Percentiles rank a stretch among this genome's conserved stretches.
Conservation (phyloP, 2,888 invertebrate genomes). For the Stenolophus ochropezus region DNA sequence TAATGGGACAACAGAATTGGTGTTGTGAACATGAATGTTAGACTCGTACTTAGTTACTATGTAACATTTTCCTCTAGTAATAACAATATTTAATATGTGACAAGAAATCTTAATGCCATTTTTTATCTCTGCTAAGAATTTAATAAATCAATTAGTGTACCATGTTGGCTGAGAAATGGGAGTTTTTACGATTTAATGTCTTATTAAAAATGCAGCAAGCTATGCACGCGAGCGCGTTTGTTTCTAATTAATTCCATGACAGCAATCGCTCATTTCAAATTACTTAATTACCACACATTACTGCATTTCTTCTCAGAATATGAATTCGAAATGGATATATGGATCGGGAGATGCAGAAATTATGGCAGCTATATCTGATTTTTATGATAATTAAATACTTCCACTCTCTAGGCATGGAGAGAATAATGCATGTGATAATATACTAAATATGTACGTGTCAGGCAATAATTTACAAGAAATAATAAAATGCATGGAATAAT, state of each 20-base stretch:
- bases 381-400: background rate
- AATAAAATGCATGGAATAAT: background rate
- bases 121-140: conserved; percentile 39
- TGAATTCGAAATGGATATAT: conserved; percentile 7
- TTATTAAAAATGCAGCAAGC: conserved; percentile 46
- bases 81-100: conserved; percentile 47
- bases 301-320: background rate
- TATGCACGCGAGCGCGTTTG: background rate
- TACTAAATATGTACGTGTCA: background rate
- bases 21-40: too few relatives aligned
- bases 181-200: background rate
- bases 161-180: conserved; percentile 22
- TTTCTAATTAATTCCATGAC: conserved; percentile 45
- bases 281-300: conserved; percentile 50
- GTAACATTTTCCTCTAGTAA: too few relatives aligned
- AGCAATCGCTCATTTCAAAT: conserved; percentile 52
- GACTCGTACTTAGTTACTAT: too few relatives aligned
- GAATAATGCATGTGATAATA: background rate
- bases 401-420: background rate
- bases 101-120: conserved; percentile 42
- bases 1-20: too few relatives aligned
- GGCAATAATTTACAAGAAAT: background rate
- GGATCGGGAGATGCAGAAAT: conserved; percentile 9
- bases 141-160: conserved; percentile 53
- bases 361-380: background rate